These are phyloP conservation scores for Calephelis perditalis DNA, from an alignment of 2,888 invertebrate genomes.

Conservation along the genomic window DNA sequence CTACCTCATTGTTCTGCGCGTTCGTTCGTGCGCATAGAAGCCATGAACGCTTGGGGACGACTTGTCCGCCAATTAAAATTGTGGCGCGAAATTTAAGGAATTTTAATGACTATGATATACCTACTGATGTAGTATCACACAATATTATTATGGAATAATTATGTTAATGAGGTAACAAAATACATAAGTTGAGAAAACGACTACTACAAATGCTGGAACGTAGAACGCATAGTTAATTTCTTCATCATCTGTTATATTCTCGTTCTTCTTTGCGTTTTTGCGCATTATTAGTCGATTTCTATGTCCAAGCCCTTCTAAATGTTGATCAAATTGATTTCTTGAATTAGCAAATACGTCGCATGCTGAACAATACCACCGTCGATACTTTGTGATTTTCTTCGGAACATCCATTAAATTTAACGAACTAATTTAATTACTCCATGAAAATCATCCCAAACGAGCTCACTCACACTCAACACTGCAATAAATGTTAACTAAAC, in stretches of 20 bases:
- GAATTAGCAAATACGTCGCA: conserved; percentile 65
- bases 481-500: too few species aligned
- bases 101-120: conserved; percentile 45
- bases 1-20: conserved; percentile 79
- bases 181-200: conserved; percentile 50
- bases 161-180: conserved; percentile 50
- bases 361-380: conserved; percentile 51
- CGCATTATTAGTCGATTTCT: conserved; percentile 46
- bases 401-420: conserved; percentile 34
- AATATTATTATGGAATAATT: conserved; percentile 45
- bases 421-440: not conserved
- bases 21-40: conserved; percentile 79
- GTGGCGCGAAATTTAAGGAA: conserved; percentile 77
- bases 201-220: conserved; percentile 46
- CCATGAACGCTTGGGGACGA: conserved; percentile 78
- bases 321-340: conserved; percentile 61
- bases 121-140: conserved; percentile 35
- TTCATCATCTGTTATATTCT: conserved; percentile 36
- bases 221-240: conserved; percentile 47
- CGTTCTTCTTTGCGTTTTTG: conserved; percentile 36
- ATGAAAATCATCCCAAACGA: not conserved
- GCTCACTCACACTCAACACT: not conserved
- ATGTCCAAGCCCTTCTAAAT: conserved; percentile 62
- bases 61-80: conserved; percentile 77
- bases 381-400: conserved; percentile 39